Evolutionary conservation across 2,113 vertebrate species (phyloP).

Genomic region (Charadrius vociferus): DNA sequence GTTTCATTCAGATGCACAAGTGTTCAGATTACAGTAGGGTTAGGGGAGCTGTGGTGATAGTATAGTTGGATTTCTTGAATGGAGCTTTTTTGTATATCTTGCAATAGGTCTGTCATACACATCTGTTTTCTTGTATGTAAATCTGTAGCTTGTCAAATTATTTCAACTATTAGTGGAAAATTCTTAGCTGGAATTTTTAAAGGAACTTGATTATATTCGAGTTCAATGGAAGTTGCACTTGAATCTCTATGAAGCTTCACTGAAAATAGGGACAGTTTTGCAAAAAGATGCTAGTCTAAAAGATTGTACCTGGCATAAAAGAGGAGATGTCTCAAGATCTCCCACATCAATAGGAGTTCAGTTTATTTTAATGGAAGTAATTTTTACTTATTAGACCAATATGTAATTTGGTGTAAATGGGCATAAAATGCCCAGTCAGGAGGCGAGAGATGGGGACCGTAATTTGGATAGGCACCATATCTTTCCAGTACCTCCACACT

Average conservation of each 20-base stretch:
- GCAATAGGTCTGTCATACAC: not conserved
- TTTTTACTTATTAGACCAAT: not conserved
- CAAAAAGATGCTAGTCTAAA: not conserved
- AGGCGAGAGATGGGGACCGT: not conserved
- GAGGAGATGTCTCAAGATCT: not conserved
- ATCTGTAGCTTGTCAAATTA: not conserved
- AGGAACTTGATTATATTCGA: not conserved
- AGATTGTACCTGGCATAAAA: not conserved
- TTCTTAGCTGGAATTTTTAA: not conserved
- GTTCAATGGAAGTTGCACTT: not conserved
- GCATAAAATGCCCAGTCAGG: not conserved
- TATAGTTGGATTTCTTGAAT: not conserved
- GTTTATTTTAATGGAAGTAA: not conserved
- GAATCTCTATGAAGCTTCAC: not conserved
- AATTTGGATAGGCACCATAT: not conserved
- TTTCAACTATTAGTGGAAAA: not conserved
- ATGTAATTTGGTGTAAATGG: not conserved
- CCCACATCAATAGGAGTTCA: not conserved
- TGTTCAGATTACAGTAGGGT: not conserved
- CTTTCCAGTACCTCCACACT: not conserved
- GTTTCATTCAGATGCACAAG: not conserved
- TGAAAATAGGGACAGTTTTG: not conserved
- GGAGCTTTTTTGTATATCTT: not conserved
- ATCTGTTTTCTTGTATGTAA: not conserved
- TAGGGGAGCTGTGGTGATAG: not conserved